Evolutionary conservation across 2,113 vertebrate genomes (phyloP).

Genomic region (Oostethus manadensis): DNA sequence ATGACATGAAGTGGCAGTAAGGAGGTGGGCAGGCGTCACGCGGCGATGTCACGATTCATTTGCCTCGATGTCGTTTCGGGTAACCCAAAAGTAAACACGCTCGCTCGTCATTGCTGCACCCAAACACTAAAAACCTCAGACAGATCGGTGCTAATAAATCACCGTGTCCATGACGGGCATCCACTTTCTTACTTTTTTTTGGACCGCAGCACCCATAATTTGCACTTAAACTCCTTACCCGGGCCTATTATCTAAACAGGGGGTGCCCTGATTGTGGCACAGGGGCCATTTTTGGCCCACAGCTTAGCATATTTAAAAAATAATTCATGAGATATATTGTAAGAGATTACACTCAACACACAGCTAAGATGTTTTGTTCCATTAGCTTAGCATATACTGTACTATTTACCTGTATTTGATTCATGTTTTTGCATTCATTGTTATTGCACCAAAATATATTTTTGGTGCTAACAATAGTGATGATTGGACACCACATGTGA

Average conservation of each 20-base stretch:
- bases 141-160: constrained; percentile 50
- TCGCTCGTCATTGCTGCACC: constrained; percentile 24
- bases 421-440: too few species aligned
- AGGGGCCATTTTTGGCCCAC: not conserved
- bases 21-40: constrained; percentile 13
- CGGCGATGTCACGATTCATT: constrained; percentile 37
- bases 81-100: constrained; percentile 12
- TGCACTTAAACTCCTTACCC: not conserved
- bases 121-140: constrained; percentile 46
- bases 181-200: constrained; percentile 13
- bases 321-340: too few species aligned
- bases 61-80: constrained; percentile 17
- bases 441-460: too few species aligned
- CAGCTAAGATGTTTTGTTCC: too few species aligned
- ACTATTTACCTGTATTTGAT: too few species aligned
- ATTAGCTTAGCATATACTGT: too few species aligned
- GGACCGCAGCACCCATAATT: constrained; percentile 8
- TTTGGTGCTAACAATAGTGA: too few species aligned
- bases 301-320: too few species aligned
- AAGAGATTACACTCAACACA: too few species aligned
- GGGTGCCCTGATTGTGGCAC: not conserved
- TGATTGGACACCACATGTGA: too few species aligned
- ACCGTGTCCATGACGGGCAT: constrained; percentile 27
- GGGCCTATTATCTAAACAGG: too few species aligned
- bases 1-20: constrained; percentile 44